These are phyloP conservation scores for Platysteira castanea DNA, from an alignment of 2,113 vertebrate genomes.

Conservation along the genomic window DNA sequence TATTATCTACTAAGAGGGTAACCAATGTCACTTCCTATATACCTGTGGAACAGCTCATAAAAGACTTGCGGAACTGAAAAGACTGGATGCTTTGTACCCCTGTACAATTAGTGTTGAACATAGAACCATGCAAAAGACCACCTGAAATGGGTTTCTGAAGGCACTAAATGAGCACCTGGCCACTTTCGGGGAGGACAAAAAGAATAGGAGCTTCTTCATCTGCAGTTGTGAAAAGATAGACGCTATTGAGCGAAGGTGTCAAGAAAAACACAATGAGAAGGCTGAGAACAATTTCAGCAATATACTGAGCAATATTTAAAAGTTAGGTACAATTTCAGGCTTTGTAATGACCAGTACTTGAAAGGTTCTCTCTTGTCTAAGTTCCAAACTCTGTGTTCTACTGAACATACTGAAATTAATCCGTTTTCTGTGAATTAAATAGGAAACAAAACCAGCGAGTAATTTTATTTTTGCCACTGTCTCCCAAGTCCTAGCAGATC, in stretches of 20 bases:
- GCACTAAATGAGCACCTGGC: neutral
- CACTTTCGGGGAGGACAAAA: neutral
- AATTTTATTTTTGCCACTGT: neutral
- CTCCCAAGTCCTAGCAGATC: neutral
- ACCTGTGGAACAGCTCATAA: neutral
- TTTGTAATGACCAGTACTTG: neutral
- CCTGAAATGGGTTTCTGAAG: neutral
- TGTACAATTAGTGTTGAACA: too few relatives aligned
- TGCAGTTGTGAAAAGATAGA: neutral
- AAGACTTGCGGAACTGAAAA: neutral
- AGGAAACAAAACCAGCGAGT: neutral
- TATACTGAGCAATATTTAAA: neutral
- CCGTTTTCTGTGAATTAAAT: neutral
- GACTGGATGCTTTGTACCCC: neutral
- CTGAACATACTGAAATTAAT: neutral
- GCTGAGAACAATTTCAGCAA: neutral
- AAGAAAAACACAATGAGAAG: neutral
- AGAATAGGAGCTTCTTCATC: neutral
- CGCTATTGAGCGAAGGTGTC: neutral
- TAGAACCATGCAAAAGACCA: neutral
- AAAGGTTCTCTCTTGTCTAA: neutral
- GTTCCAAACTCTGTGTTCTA: neutral
- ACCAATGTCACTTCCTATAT: fast-evolving
- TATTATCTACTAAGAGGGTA: neutral
- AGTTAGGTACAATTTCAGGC: neutral